phyloP scores from a whole-genome alignment of 37 sponge, comb jelly and placozoan genomes.

The Aphrocallistes beatrix region DNA sequence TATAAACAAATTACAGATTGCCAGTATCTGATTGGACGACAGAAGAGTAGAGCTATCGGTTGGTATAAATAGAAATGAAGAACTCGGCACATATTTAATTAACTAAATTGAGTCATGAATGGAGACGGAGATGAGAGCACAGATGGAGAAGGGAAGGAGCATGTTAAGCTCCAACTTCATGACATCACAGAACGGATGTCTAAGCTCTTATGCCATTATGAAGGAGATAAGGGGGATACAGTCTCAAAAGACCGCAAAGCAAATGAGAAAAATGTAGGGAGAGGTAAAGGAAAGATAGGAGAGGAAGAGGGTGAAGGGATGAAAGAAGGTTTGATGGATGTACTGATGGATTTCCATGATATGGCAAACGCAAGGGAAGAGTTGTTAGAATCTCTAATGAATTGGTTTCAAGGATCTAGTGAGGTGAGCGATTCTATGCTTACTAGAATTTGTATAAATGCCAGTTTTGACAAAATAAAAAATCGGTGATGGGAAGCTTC shows the following conservation, averaged over 20 bases:
- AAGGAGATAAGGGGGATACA: neutral
- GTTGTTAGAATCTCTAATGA: neutral
- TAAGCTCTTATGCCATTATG: neutral
- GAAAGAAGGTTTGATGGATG: neutral
- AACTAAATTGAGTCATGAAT: neutral
- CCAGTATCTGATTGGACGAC: conserved; percentile 1
- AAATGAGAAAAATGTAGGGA: neutral
- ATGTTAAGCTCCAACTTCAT: neutral
- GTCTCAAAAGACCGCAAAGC: neutral
- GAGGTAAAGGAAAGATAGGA: neutral
- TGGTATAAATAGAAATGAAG: conserved; percentile 5
- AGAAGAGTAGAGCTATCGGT: too few relatives aligned
- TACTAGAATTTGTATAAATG: too few relatives aligned
- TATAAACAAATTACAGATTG: too few relatives aligned
- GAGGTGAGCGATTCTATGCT: too few relatives aligned
- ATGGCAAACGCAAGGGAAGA: neutral
- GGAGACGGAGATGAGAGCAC: neutral
- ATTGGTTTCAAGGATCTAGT: neutral
- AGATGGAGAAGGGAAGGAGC: neutral
- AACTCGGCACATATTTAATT: neutral
- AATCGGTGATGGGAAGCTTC: too few relatives aligned
- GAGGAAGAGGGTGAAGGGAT: neutral
- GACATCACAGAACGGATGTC: neutral
- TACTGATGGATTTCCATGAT: neutral
- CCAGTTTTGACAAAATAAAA: too few relatives aligned